These are phyloP conservation scores for Elymnias hypermnestra DNA, from an alignment of 1,140 invertebrate genomes.

Conservation along the genomic window DNA sequence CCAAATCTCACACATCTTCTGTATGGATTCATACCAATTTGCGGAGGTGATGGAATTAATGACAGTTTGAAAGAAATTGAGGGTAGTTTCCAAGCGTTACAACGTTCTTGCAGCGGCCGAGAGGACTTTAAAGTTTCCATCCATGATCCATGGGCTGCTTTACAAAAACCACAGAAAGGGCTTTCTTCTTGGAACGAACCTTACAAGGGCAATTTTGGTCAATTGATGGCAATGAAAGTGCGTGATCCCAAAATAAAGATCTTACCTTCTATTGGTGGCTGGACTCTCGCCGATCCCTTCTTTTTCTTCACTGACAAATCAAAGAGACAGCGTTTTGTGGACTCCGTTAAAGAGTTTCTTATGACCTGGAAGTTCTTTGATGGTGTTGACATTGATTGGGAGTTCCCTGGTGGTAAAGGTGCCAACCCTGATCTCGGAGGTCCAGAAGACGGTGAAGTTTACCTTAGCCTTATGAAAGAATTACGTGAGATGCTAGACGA, in stretches of 20 bases:
- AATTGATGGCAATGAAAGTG: constrained; percentile 67
- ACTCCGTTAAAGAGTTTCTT: constrained; percentile 65
- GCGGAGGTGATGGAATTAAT: constrained; percentile 66
- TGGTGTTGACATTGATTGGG: constrained; percentile 69
- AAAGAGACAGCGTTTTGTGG: constrained; percentile 59
- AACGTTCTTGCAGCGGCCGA: constrained; percentile 62
- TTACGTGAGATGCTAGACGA: constrained; percentile 62
- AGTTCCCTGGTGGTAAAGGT: constrained; percentile 68
- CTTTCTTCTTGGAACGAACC: constrained; percentile 66
- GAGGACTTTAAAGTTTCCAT: constrained; percentile 70
- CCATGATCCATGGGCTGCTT: constrained; percentile 66
- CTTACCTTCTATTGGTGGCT: constrained; percentile 63
- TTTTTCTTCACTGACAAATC: constrained; percentile 61
- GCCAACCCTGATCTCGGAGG: constrained; percentile 59
- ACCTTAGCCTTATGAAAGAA: constrained; percentile 62
- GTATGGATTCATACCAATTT: constrained; percentile 68
- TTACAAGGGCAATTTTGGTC: constrained; percentile 69
- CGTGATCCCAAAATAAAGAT: constrained; percentile 64
- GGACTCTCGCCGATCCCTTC: constrained; percentile 71
- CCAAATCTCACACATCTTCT: constrained; percentile 63
- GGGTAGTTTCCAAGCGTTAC: constrained; percentile 65
- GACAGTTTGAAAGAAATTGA: constrained; percentile 73
- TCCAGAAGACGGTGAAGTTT: constrained; percentile 55
- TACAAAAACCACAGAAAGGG: constrained; percentile 69
- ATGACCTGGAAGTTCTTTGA: constrained; percentile 71